Base-by-base conservation (phyloP, 2,797 vertebrate species). In the Epinephelus malabaricus region DNA sequence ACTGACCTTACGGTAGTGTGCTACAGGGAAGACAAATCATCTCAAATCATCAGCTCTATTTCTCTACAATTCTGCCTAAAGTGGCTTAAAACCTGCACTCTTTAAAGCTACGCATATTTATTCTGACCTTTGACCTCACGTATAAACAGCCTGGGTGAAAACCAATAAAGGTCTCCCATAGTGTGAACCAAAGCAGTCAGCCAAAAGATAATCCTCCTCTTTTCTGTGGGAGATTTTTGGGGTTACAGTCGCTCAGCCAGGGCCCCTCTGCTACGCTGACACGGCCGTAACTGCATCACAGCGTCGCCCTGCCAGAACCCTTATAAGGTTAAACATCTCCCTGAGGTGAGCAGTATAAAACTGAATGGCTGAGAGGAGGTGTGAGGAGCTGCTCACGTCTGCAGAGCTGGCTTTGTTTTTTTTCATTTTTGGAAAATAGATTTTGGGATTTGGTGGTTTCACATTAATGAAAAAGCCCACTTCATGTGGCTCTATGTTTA, bases 401-500 rank as follows among this genome's bases (percentile, higher is more conserved):
- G 67, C 25, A 60, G 69, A 64, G 21, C n/a, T 15, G 40, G 45
- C 68, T 69, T 60, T 34, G 30, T 34, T 7, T 34, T 34, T 30
- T 30, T 34, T 34, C 7, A 17, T 45, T 60, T 61, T 50, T 21
- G 8, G 43, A 5, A 73, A 77, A 64, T 21, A 61, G 13, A 79
- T 76, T 72, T 69, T 3, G 71, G 84, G 78, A 85, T 76, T 86
- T 61, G 19, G 62, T 68, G 71, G 78, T 77, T 81, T 76, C 75
- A 78, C 5, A 12, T 83, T 60, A 78, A 78, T 83, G 59, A 82
- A 79, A 27, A 55, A 83, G 13, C 0, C 43, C 25, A 18, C 25
- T 74, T 56, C 18, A 21, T 83, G 70, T 58, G 38, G 21, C 49
- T 79, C 75, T 76, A 34, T 82, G 71, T 79, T 87, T 81, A 83